phyloP scores from a whole-genome alignment of 2,797 vertebrate genomes.

The Enteromius viviparus region DNA sequence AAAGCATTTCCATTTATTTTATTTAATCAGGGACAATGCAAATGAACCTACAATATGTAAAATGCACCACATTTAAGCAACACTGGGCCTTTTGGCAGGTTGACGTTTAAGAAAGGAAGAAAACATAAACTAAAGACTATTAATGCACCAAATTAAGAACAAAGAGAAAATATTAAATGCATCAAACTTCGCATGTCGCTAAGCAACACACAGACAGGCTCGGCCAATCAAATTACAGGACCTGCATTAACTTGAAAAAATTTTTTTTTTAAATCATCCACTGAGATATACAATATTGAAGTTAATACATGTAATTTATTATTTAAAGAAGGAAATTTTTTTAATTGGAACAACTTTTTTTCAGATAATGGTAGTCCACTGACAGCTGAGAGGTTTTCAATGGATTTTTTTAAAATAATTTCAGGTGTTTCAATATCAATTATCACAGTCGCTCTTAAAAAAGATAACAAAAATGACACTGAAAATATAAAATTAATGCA shows the following conservation, averaged over 20 bases:
- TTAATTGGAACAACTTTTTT: neutral
- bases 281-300: neutral
- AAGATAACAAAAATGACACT: neutral
- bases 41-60: too few species aligned
- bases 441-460: neutral
- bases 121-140: too few species aligned
- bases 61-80: too few species aligned
- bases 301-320: neutral
- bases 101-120: too few species aligned
- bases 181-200: neutral
- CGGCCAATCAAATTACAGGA: neutral
- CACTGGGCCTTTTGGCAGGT: too few species aligned
- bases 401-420: neutral
- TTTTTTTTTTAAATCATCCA: neutral
- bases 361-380: neutral
- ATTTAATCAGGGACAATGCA: too few species aligned
- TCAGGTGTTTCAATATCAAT: neutral
- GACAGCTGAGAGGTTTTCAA: neutral
- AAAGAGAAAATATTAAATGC: too few species aligned
- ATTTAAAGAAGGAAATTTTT: neutral
- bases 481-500: neutral
- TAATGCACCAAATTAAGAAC: too few species aligned
- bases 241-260: neutral
- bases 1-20: neutral
- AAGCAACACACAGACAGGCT: neutral